Evolutionary conservation across 2,113 vertebrate species (phyloP).

Genomic region (Syrrhaptes paradoxus): DNA sequence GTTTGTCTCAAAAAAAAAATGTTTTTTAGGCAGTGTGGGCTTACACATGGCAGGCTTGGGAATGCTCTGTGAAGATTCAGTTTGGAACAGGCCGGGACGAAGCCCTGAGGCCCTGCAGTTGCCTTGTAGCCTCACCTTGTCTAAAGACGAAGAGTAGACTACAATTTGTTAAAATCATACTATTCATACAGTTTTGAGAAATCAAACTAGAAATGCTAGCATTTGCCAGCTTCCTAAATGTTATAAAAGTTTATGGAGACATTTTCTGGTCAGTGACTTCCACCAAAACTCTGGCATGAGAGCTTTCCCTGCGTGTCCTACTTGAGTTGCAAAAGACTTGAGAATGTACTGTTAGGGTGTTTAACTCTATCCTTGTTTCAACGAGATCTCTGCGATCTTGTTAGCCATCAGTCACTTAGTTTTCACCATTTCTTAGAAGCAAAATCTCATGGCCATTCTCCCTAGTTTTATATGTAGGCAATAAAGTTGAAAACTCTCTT

Average conservation of each 20-base stretch:
- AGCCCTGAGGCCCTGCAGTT: not conserved
- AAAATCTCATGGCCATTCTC: not conserved
- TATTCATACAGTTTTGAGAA: not conserved
- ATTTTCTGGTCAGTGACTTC: not conserved
- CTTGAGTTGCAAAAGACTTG: not conserved
- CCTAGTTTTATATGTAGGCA: not conserved
- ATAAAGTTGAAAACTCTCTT: not conserved
- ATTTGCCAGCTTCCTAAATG: not conserved
- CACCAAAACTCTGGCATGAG: not conserved
- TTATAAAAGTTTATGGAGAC: not conserved
- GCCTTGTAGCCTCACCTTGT: not conserved
- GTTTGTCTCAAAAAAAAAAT: not conserved
- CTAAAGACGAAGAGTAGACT: not conserved
- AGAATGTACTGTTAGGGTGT: not conserved
- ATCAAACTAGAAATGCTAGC: not conserved
- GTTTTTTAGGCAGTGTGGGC: not conserved
- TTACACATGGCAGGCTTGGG: not conserved
- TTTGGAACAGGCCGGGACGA: not conserved
- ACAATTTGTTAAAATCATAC: not conserved
- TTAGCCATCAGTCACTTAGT: not conserved
- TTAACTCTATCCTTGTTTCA: not conserved
- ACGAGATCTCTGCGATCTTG: not conserved
- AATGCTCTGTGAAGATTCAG: not conserved
- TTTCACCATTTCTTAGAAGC: not conserved
- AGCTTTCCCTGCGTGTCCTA: fast-evolving